Evolutionary conservation across 2,113 vertebrate genomes (phyloP), one percentile per base, ranked within the genome.

Genomic region (Orycteropus afer): DNA sequence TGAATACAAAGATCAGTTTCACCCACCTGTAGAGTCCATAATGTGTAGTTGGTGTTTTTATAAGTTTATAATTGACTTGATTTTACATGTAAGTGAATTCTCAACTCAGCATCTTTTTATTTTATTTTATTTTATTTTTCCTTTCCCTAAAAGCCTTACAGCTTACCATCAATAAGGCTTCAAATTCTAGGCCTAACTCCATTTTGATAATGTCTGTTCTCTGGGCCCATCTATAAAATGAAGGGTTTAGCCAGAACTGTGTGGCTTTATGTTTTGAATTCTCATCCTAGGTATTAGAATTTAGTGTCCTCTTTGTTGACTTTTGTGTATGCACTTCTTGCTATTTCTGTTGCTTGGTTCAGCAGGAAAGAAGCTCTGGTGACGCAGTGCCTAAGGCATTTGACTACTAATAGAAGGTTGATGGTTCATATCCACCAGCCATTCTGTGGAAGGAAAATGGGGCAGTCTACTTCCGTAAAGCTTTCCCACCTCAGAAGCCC

Each of bases 241-340:
- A 93, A 89, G 47, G 47, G 12, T n/a, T 94, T 55, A 94, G 89
- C 25, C 69, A 82, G 81, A 81, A 90, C 65, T 81, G 0, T 81
- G 0, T 37, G 59, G 49, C 45, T 87, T 40, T 93, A 14, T 93
- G 67, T 55, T 94, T 92, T 81, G 63, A 87, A 77, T 90, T 94
- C 42, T 45, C 3, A 3, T 63, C 90, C 82, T 85, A 37, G 37
- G 55, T 67, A 55, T 92, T 51, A 61, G n/a, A 73, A 83, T 49
- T 90, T 80, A 29, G 2, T 53, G 83, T 87, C 65, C 53, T 94
- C 65, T 69, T 40, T 77, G 45, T 34, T 79, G 51, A 57, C 83
- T 95, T 85, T 74, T 79, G 37, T 86, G n/a, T 79, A 45, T 59
- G 15, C 25, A 5, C 32, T 92, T 81, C 23, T 78, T 49, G 53